These are phyloP conservation scores for Cheilosia pagana DNA, from an alignment of 2,888 invertebrate genomes.

Conservation along the genomic window DNA sequence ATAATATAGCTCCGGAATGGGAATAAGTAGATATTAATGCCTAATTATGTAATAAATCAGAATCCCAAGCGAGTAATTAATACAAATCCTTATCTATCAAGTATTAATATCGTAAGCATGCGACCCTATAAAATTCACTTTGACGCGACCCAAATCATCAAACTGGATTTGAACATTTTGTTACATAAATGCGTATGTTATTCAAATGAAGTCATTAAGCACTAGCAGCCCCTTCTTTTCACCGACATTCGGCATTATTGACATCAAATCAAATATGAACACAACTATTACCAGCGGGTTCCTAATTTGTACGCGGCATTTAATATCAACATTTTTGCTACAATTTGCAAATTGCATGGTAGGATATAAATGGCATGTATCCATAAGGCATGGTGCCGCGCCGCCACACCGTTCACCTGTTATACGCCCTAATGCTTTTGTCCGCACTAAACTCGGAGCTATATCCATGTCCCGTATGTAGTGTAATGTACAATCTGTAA, in stretches of 20 bases:
- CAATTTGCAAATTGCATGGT: constrained; percentile 44
- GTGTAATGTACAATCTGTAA: constrained; percentile 36
- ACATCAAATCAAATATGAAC: constrained; percentile 10
- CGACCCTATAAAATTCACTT: constrained; percentile 6
- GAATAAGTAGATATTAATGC: neutral
- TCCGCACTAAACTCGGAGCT: neutral
- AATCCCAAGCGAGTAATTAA: constrained; percentile 13
- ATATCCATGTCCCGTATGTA: neutral
- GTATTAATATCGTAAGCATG: constrained; percentile 1
- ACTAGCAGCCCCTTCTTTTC: neutral
- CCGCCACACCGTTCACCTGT: constrained; percentile 34
- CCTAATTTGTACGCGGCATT: constrained; percentile 19
- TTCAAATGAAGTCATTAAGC: constrained; percentile 19
- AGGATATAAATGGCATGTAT: constrained; percentile 24
- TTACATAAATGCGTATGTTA: constrained; percentile 5
- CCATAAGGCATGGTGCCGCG: constrained; percentile 1
- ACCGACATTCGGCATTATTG: neutral
- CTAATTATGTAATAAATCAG: constrained; percentile 19
- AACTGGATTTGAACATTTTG: constrained; percentile 2
- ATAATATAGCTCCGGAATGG: neutral
- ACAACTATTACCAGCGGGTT: constrained; percentile 1
- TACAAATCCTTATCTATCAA: constrained; percentile 2
- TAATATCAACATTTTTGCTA: constrained; percentile 19
- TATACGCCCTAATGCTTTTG: constrained; percentile 31
- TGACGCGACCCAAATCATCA: constrained; percentile 17